Evolutionary conservation across 2,888 invertebrate genomes (phyloP), one percentile per base, ranked within the genome.

Genomic region (Xanthorhoe spadicearia): DNA sequence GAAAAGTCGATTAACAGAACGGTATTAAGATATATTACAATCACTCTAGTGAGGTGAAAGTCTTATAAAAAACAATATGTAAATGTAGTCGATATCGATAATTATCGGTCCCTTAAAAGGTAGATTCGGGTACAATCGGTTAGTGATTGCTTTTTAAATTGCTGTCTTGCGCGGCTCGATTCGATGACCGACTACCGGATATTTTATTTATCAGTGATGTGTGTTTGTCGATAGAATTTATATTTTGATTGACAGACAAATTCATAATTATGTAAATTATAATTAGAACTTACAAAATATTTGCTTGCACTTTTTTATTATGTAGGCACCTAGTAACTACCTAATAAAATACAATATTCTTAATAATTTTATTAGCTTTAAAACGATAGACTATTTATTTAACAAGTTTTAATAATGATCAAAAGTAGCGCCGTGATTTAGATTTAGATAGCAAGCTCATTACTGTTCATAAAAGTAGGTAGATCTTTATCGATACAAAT

Each of bases 81-180:
- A 87, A 89, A 88, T 86, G 70, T 7, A 32, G 5, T 73, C 78
- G 79, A 80, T 80, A 81, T 83, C 86, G 84, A 87, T 87, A 89
- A 90, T 88, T 87, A 87, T 81, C 77, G 84, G 82, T 86, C 86
- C 88, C 88, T 86, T 89, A 86, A 84, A 87, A 86, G 88, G 87
- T 86, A 83, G 84, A 86, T 83, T 84, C 84, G 76, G 82, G 79
- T 80, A 83, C 85, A 84, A 80, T 82, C 83, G 79, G 83, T 82
- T 81, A 84, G 84, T 87, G 88, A 90, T 90, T 91, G 80, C 85
- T 88, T 90, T 88, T 89, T 87, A 89, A 91, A 90, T 89, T 88
- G 83, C 85, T 82, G 80, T 73, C 79, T 81, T 78, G 77, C 77
- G 75, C 66, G 67, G 71, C 76, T 73, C 77, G 80, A 77, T 62